Evolutionary conservation across 2,888 invertebrate species (phyloP), one percentile per base, ranked within the genome.

Genomic region (Hirtodrosophila trivittata): DNA sequence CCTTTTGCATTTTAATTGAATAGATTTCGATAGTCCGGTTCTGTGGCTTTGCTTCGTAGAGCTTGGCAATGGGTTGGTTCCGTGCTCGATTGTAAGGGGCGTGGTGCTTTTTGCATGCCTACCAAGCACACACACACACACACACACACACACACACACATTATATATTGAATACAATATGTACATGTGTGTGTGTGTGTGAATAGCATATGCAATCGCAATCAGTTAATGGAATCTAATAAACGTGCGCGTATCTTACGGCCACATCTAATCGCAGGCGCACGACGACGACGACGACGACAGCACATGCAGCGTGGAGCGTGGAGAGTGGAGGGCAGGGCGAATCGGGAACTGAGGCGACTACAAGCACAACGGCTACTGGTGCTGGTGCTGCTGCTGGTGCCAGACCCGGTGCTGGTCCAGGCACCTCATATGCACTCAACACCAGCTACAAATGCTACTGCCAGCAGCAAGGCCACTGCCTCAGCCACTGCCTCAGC

Each of bases 161-260:
- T n/a, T n/a, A n/a, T n/a, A n/a, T n/a, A n/a, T n/a, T n/a, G n/a
- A n/a, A n/a, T n/a, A n/a, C n/a, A n/a, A n/a, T n/a, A n/a, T n/a
- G n/a, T n/a, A n/a, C n/a, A n/a, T n/a, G n/a, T n/a, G n/a, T n/a
- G n/a, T n/a, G n/a, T n/a, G n/a, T 41, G 1, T 14, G 13, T 32
- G 13, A 33, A 13, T 39, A 47, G 18, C 56, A 55, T 71, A 41
- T 68, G 62, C 46, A 67, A 49, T 56, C 52, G 65, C 73, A 87
- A 86, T 87, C 87, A 87, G 80, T 86, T 86, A 86, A 86, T 86
- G 73, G 84, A 75, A 87, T 83, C 86, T 83, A 86, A 86, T 81
- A 84, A 86, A 78, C 82, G 78, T 87, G 65, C 70, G 51, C 75
- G 37, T 85, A 85, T 85, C 87, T 84, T 78, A 46, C 45, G 69